Evolutionary conservation across 1,140 invertebrate genomes (phyloP).

Genomic region (Xylocopa sonorina): DNA sequence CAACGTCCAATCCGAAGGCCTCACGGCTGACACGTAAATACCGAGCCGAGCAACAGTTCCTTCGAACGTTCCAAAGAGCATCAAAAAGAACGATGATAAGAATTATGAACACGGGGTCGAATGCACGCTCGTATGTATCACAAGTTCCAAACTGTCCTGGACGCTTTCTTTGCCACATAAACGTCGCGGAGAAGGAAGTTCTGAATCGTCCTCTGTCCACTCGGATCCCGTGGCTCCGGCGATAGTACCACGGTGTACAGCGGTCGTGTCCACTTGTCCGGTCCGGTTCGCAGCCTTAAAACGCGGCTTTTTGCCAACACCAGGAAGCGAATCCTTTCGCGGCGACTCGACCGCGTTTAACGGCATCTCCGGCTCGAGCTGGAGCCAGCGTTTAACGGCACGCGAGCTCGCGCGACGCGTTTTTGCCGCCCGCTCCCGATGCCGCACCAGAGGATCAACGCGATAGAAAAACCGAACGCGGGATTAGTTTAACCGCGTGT

Average conservation of each 20-base stretch:
- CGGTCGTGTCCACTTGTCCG: constrained; percentile 48
- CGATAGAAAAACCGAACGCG: background rate
- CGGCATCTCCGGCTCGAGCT: background rate
- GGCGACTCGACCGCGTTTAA: constrained; percentile 9
- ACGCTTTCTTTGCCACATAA: constrained; percentile 31
- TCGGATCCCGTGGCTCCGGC: constrained; percentile 45
- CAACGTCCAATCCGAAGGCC: no score
- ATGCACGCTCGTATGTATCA: background rate
- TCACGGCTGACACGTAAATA: no score
- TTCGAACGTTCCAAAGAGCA: background rate
- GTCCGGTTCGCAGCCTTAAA: constrained; percentile 34
- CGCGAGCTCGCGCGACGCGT: background rate
- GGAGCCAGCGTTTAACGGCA: background rate
- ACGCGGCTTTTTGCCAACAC: constrained; percentile 59
- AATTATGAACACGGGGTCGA: background rate
- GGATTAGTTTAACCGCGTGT: constrained; percentile 6
- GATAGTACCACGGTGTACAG: constrained; percentile 48
- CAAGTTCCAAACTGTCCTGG: background rate
- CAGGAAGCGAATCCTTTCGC: constrained; percentile 27
- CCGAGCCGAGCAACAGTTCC: background rate
- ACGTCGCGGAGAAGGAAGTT: constrained; percentile 51
- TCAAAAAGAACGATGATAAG: background rate
- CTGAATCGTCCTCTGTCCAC: constrained; percentile 53
- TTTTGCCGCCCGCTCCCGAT: background rate
- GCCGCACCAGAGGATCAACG: background rate